phyloP scores from a whole-genome alignment of 1,140 invertebrate genomes.

The Macrobrachium rosenbergii region DNA sequence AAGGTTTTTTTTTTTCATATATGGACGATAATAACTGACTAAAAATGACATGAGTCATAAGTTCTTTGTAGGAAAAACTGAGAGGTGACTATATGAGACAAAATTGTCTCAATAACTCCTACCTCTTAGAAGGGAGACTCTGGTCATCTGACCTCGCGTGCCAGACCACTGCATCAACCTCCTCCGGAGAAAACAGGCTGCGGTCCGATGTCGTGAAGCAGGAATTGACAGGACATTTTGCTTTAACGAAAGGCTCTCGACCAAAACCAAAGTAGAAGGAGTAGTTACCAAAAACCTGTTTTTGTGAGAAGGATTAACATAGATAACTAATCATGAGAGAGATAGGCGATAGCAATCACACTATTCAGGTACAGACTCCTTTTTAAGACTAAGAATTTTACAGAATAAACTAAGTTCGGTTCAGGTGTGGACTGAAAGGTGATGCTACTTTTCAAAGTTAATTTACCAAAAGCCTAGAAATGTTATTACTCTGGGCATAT shows the following conservation, averaged over 20 bases:
- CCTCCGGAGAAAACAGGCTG: background rate
- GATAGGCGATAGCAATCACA: too few relatives aligned
- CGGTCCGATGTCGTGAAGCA: slow-evolving; percentile 13
- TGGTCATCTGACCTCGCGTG: slow-evolving; percentile 1
- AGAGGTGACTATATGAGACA: background rate
- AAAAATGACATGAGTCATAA: too few relatives aligned
- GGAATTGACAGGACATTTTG: background rate
- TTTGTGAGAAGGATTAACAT: background rate
- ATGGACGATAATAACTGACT: too few relatives aligned
- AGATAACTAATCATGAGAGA: background rate
- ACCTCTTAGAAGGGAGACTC: background rate
- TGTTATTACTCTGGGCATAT: too few relatives aligned
- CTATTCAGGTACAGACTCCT: too few relatives aligned
- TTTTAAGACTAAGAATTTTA: too few relatives aligned
- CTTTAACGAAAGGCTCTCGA: slow-evolving; percentile 11
- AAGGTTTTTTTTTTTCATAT: too few relatives aligned
- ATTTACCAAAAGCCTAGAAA: background rate
- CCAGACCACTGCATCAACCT: slow-evolving; percentile 28
- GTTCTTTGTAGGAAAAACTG: too few relatives aligned
- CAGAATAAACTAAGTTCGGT: too few relatives aligned
- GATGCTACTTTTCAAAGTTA: too few relatives aligned
- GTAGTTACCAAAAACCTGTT: background rate
- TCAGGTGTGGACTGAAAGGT: background rate
- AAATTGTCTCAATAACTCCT: background rate
- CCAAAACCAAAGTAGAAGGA: slow-evolving; percentile 12